phyloP scores from a whole-genome alignment of 2,113 vertebrate genomes.

The Trichomycterus rosablanca region DNA sequence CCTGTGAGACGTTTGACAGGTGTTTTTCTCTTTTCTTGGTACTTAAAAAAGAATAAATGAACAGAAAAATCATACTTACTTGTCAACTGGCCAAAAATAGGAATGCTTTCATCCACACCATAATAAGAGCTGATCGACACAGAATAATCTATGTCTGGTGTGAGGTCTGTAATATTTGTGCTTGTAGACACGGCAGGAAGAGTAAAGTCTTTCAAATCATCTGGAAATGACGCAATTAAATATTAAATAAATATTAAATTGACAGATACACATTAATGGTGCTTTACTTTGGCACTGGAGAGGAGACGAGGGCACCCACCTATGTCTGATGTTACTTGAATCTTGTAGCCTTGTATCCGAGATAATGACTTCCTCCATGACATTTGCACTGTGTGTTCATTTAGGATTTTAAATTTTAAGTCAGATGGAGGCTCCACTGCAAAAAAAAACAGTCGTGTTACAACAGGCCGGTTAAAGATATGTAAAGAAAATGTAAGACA shows the following conservation, averaged over 20 bases:
- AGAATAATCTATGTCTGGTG: constrained; percentile 82
- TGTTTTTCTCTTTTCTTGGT: too few species aligned
- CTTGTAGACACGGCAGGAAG: constrained; percentile 75
- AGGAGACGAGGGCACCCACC: constrained; percentile 66
- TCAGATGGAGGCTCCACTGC: constrained; percentile 94
- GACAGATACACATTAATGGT: background rate
- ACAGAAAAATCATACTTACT: constrained; percentile 84
- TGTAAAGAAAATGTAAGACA: constrained; percentile 18
- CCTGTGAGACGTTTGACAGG: too few species aligned
- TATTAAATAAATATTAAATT: too few species aligned
- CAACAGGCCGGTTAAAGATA: constrained; percentile 34
- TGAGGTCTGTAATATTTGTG: constrained; percentile 82
- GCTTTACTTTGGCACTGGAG: background rate
- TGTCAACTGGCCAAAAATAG: constrained; percentile 92
- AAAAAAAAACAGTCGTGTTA: constrained; percentile 68
- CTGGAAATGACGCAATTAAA: constrained; percentile 58
- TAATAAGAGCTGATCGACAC: constrained; percentile 86
- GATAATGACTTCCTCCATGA: constrained; percentile 82
- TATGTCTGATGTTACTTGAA: constrained; percentile 83
- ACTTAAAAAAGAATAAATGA: too few species aligned
- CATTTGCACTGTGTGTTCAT: constrained; percentile 98
- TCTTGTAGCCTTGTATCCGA: constrained; percentile 85
- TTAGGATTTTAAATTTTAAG: constrained; percentile 98
- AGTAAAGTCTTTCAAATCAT: constrained; percentile 84
- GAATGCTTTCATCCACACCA: constrained; percentile 84